Evolutionary conservation across 1,140 invertebrate species (phyloP), one percentile per base, ranked within the genome.

Genomic region (Drosophila tristis): DNA sequence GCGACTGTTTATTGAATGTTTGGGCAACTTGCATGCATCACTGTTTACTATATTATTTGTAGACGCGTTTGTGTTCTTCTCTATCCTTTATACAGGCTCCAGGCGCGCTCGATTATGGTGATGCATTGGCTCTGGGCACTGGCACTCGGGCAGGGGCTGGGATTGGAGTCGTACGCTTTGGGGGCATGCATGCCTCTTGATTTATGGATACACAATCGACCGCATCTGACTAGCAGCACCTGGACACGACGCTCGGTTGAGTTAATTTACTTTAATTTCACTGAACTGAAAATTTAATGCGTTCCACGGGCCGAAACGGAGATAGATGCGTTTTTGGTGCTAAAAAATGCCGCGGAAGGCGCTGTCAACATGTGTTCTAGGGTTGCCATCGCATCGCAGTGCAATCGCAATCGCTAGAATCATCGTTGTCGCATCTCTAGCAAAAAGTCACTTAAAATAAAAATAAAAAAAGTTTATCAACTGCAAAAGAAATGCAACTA

Each of bases 261-360:
- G 4, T 39, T 29, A 29, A 39, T 39, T 5, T 70, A 61, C 31
- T 48, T 35, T 29, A 57, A 53, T 66, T 79, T 64, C 73, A 78
- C 82, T 42, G 56, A 75, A 78, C 84, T 35, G 56, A 76, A 82
- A 86, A 89, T 86, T 86, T 86, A 87, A 87, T 86, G 81, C 82
- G 70, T 87, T 86, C 81, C 82, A 87, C 78, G 73, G 76, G 20
- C 81, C 64, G 74, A 74, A 64, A 63, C 59, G 51, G 15, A 53
- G 31, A 35, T 35, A 9, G 31, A 35, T 35, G 31, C 31, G 31
- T 11, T 35, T 64, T 78, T 81, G 62, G 48, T 61, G 68, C 81
- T 87, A 86, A 86, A 85, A 71, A 86, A 86, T 76, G 49, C 54
- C 78, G 65, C 78, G 49, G 31, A 11, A 35, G 71, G 53, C 72